These are phyloP conservation scores for Myotis lucifugus DNA, from an alignment of 2,113 vertebrate species.

Conservation along the genomic window DNA sequence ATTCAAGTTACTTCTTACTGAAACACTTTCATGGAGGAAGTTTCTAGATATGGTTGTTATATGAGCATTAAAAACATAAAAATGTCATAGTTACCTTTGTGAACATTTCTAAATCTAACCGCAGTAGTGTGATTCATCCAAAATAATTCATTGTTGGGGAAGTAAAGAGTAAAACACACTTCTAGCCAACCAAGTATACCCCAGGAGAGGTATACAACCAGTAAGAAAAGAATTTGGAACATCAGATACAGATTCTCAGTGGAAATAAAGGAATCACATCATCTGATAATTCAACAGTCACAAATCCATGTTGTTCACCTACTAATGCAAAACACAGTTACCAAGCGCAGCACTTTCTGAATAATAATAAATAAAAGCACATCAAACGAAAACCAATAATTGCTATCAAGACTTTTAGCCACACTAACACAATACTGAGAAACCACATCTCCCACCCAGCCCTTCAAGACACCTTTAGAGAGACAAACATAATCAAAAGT, in stretches of 20 bases:
- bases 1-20: neutral
- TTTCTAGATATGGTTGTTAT: neutral
- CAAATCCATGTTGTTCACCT: neutral
- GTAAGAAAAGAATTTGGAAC: constrained; percentile 1
- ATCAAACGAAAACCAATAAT: neutral
- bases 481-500: neutral
- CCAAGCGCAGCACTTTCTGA: neutral
- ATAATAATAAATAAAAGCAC: neutral
- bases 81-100: neutral
- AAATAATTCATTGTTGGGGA: neutral
- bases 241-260: neutral
- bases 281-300: neutral
- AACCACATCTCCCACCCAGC: neutral
- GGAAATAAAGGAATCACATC: neutral
- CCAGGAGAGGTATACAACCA: neutral
- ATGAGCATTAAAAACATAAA: neutral
- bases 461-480: neutral
- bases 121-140: neutral
- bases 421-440: neutral
- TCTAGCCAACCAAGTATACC: neutral
- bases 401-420: neutral
- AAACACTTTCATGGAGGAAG: neutral
- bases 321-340: neutral
- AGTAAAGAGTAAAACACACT: neutral
- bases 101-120: neutral